These are phyloP conservation scores for Lithobates sylvaticus DNA, from an alignment of 2,797 vertebrate genomes.

Conservation along the genomic window DNA sequence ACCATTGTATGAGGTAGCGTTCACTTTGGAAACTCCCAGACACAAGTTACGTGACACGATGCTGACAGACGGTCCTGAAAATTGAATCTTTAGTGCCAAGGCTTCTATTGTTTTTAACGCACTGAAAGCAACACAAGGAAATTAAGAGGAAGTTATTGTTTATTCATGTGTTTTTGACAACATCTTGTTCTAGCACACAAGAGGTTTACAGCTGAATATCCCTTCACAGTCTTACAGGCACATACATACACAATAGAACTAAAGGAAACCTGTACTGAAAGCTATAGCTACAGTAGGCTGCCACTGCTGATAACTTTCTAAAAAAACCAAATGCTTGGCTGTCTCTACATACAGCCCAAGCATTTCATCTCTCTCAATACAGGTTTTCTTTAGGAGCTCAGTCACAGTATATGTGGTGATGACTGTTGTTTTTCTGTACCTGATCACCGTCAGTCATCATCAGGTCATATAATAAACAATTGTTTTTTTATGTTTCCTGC, in stretches of 20 bases:
- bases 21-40: constrained; percentile 85
- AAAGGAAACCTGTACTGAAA: neutral
- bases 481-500: too few relatives aligned
- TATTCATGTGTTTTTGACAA: neutral
- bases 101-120: constrained; percentile 92
- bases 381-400: too few relatives aligned
- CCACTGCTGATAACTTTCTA: too few relatives aligned
- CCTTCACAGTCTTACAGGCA: neutral
- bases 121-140: constrained; percentile 71
- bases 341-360: neutral
- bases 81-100: constrained; percentile 89
- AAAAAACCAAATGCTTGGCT: neutral
- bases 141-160: constrained; percentile 9
- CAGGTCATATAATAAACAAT: too few relatives aligned
- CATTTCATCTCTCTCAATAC: too few relatives aligned
- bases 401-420: too few relatives aligned
- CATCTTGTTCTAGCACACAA: neutral
- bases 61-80: constrained; percentile 82
- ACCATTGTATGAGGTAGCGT: constrained; percentile 78
- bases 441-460: too few relatives aligned
- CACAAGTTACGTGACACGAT: constrained; percentile 88
- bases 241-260: neutral
- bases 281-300: too few relatives aligned
- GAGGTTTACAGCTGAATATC: neutral
- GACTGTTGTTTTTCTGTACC: too few relatives aligned